Evolutionary conservation across 1,140 invertebrate genomes (phyloP).

Genomic region (Aporrectodea caliginosa): DNA sequence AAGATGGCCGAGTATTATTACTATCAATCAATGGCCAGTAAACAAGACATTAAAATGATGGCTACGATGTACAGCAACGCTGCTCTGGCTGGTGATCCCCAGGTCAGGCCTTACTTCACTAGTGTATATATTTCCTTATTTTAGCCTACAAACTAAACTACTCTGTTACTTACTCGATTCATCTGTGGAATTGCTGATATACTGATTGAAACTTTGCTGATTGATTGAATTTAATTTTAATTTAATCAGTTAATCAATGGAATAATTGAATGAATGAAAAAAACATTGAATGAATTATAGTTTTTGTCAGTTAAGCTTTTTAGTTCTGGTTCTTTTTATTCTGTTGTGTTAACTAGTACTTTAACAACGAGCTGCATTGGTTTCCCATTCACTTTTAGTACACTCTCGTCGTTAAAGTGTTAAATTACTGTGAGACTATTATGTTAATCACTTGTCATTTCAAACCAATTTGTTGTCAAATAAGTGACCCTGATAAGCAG

Average conservation of each 20-base stretch:
- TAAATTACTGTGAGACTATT: too few relatives aligned
- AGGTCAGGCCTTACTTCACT: slow-evolving; percentile 37
- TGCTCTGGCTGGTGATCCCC: slow-evolving; percentile 46
- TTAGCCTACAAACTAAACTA: background rate
- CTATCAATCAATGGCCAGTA: slow-evolving; percentile 37
- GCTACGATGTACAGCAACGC: slow-evolving; percentile 41
- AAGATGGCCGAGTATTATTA: slow-evolving; percentile 55
- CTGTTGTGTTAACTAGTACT: too few relatives aligned
- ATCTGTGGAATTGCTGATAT: too few relatives aligned
- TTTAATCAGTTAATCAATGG: background rate
- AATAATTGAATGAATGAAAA: background rate
- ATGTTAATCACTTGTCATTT: background rate
- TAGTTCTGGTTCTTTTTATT: too few relatives aligned
- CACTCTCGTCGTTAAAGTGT: too few relatives aligned
- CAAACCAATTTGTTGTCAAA: background rate
- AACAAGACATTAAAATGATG: slow-evolving; percentile 37
- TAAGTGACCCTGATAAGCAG: background rate
- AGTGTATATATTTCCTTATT: background rate
- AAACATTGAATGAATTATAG: background rate
- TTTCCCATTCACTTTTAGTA: too few relatives aligned
- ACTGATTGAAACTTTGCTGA: background rate
- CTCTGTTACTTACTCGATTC: background rate
- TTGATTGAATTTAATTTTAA: background rate
- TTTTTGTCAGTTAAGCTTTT: too few relatives aligned
- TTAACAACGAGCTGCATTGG: too few relatives aligned